Conservation (phyloP, 2,113 vertebrate genomes). For the Mohoua ochrocephala region DNA sequence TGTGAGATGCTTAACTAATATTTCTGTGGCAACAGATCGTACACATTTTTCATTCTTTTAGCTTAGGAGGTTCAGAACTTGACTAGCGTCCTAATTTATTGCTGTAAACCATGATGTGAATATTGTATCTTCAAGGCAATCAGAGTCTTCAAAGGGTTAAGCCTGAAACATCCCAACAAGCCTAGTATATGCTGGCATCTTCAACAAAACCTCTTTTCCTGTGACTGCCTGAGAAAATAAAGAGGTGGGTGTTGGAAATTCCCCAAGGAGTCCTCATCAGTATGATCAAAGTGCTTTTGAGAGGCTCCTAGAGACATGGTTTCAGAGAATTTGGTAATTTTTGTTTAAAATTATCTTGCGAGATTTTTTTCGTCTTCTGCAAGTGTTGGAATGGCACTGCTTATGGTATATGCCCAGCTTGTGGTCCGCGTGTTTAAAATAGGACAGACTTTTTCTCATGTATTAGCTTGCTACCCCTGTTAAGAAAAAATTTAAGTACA, state of each 20-base stretch:
- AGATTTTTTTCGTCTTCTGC: not conserved
- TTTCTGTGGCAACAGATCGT: not conserved
- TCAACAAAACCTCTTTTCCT: constrained; percentile 37
- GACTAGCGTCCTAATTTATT: not conserved
- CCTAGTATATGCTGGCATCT: not conserved
- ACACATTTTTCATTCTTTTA: not conserved
- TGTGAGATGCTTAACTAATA: not conserved
- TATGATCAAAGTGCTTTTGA: not conserved
- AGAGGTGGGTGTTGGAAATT: constrained; percentile 45
- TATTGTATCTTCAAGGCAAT: not conserved
- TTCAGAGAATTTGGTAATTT: not conserved
- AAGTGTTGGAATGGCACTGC: not conserved
- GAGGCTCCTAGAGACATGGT: not conserved
- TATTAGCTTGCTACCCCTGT: not conserved
- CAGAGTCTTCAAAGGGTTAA: not conserved
- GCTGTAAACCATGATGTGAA: not conserved
- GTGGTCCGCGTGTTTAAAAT: not conserved
- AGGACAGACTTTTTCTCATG: not conserved
- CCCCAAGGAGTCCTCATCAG: constrained; percentile 5
- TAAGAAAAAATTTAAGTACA: not conserved
- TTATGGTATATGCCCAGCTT: not conserved
- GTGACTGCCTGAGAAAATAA: constrained; percentile 34
- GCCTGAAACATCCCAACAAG: not conserved
- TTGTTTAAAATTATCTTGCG: not conserved
- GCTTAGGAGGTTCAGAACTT: not conserved